A percentile compares a stretch with the other conserved stretches of the same genome.
These are phyloP conservation scores for Homarus americanus DNA, from an alignment of 1,140 invertebrate species.

Conservation along the genomic window DNA sequence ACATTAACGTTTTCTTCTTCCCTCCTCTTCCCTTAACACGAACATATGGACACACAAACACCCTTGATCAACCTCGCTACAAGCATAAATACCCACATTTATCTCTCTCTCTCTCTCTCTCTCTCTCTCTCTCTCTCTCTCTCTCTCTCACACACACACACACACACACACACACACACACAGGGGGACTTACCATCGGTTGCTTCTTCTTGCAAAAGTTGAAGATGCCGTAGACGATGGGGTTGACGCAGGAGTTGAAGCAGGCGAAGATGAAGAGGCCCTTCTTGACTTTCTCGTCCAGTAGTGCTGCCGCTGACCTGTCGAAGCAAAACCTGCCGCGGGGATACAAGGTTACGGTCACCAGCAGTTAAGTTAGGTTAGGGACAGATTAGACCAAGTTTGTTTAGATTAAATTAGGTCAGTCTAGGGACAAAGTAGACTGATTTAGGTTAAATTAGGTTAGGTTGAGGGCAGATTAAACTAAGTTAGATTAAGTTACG, in stretches of 20 bases:
- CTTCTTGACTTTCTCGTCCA: constrained; percentile 90
- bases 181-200: constrained; percentile 24
- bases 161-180: not conserved
- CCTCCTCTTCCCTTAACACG: too few species aligned
- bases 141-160: not conserved
- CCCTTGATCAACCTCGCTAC: too few species aligned
- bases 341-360: not conserved
- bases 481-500: too few species aligned
- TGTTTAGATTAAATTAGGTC: too few species aligned
- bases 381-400: not conserved
- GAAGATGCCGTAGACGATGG: constrained; percentile 88
- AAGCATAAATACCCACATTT: not conserved
- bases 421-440: too few species aligned
- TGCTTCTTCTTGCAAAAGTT: constrained; percentile 76
- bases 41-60: too few species aligned
- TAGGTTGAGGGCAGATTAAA: too few species aligned
- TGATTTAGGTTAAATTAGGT: too few species aligned
- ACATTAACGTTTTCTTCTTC: too few species aligned
- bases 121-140: constrained; percentile 31
- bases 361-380: not conserved
- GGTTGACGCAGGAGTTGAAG: constrained; percentile 95
- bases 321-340: constrained; percentile 88
- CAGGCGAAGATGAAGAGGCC: constrained; percentile 95
- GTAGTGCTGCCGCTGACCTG: constrained; percentile 83
- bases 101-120: constrained; percentile 24